phyloP scores from a whole-genome alignment of 2,888 invertebrate species.

The Plebejus argus region DNA sequence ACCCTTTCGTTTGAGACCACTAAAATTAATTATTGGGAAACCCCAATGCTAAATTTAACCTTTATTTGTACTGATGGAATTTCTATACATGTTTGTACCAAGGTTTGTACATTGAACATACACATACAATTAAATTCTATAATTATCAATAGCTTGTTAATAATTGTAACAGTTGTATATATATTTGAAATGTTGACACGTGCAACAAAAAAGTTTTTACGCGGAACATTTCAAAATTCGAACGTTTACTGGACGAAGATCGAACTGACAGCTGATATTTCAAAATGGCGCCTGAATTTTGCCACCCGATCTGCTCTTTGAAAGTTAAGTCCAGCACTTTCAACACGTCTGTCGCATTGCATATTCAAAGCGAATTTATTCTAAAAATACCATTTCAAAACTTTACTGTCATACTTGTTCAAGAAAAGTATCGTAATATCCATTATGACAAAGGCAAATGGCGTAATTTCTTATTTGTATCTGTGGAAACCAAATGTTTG shows the following conservation, averaged over 20 bases:
- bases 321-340: not conserved
- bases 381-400: conserved; percentile 23
- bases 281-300: conserved; percentile 9
- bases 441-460: conserved; percentile 24
- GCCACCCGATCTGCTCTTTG: not conserved
- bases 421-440: conserved; percentile 27
- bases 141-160: not conserved
- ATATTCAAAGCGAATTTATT: conserved; percentile 24
- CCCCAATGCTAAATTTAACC: not conserved
- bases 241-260: not conserved
- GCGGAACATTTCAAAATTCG: not conserved
- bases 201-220: not conserved
- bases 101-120: not conserved
- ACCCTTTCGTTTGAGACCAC: conserved; percentile 5
- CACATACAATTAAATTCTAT: not conserved
- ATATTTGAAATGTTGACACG: not conserved
- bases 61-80: conserved; percentile 20
- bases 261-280: conserved; percentile 10
- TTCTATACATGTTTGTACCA: not conserved
- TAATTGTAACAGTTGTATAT: not conserved
- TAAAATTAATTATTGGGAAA: conserved; percentile 29
- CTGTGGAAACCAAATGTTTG: not conserved
- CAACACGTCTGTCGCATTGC: conserved; percentile 9
- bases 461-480: conserved; percentile 14
- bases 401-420: conserved; percentile 20